Percentiles rank a stretch among this genome's conserved stretches.
Evolutionary conservation across 2,113 vertebrate species (phyloP).

Genomic region (Meleagris gallopavo): DNA sequence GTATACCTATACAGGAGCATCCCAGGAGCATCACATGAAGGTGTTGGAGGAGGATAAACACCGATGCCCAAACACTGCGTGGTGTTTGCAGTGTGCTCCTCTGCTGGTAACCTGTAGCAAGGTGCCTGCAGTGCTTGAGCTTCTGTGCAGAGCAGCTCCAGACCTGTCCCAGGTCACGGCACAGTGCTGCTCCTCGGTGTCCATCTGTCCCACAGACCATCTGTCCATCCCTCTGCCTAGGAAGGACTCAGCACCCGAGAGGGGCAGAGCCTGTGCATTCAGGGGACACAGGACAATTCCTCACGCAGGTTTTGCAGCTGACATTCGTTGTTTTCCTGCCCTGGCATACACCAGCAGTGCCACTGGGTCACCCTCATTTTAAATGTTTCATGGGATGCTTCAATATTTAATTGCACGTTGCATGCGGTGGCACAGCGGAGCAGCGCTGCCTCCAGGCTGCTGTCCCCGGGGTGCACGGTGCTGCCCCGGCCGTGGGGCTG

Average conservation of each 20-base stretch:
- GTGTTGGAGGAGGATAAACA: no score
- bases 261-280: rapidly evolving
- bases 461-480: rapidly evolving
- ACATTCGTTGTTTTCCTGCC: not conserved
- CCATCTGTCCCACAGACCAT: not conserved
- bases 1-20: no score
- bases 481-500: rapidly evolving
- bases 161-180: not conserved
- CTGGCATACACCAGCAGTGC: rapidly evolving
- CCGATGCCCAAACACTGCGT: no score
- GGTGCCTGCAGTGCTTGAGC: no score
- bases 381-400: not conserved
- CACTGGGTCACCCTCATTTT: not conserved
- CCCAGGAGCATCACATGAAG: no score
- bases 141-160: not conserved
- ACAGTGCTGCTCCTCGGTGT: not conserved
- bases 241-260: not conserved
- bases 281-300: rapidly evolving
- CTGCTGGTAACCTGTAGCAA: no score
- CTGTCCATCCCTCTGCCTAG: no score
- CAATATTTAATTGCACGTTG: not conserved
- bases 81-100: no score
- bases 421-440: not conserved
- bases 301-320: not conserved
- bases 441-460: not conserved